These are phyloP conservation scores for Hipparchia semele DNA, from an alignment of 2,888 invertebrate genomes.

Conservation along the genomic window DNA sequence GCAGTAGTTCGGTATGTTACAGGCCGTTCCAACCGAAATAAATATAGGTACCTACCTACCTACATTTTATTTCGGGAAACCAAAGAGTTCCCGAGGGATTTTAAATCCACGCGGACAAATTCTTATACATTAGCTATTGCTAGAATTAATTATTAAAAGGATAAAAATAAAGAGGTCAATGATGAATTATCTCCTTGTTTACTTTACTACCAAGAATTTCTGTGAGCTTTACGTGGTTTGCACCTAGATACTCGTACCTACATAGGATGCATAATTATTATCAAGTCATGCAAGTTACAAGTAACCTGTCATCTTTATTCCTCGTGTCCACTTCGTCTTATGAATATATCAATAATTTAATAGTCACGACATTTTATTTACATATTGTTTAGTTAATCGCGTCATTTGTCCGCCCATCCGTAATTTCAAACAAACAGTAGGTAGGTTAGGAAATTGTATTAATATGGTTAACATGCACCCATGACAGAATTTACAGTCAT, in stretches of 20 bases:
- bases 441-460: slow-evolving; percentile 43
- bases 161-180: neutral
- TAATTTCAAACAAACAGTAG: slow-evolving; percentile 41
- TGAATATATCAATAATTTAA: slow-evolving; percentile 52
- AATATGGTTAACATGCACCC: slow-evolving; percentile 44
- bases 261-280: slow-evolving; percentile 14
- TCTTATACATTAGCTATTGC: too few species aligned
- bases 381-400: slow-evolving; percentile 45
- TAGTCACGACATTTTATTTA: slow-evolving; percentile 42
- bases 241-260: neutral
- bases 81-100: too few species aligned
- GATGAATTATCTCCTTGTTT: neutral
- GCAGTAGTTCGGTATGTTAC: too few species aligned
- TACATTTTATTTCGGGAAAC: too few species aligned
- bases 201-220: slow-evolving; percentile 1
- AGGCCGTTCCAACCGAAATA: too few species aligned
- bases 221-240: neutral
- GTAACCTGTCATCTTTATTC: slow-evolving; percentile 19
- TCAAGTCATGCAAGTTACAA: slow-evolving; percentile 11
- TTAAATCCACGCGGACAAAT: too few species aligned
- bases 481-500: slow-evolving; percentile 43
- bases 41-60: too few species aligned
- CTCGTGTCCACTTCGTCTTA: slow-evolving; percentile 41
- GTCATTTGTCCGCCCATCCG: slow-evolving; percentile 42
- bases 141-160: too few species aligned